Conservation (phyloP, 1,140 invertebrate species). For the Anagrus nilaparvatae region DNA sequence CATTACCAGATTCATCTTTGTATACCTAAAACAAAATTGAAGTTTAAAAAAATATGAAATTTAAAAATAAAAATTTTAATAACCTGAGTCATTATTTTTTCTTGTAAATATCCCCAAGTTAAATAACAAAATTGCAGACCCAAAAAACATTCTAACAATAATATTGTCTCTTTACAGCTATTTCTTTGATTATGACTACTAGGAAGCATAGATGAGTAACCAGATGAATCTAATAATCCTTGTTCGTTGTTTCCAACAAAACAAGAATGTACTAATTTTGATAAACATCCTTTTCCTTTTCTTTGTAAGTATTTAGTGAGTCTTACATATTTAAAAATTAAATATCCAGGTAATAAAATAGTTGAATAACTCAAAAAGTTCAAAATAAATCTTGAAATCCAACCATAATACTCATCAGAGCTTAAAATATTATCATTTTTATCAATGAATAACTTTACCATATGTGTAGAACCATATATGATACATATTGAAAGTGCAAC, state of each 20-base stretch:
- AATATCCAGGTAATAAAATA: constrained; percentile 73
- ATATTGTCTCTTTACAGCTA: constrained; percentile 45
- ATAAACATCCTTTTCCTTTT: constrained; percentile 47
- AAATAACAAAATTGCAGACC: constrained; percentile 86
- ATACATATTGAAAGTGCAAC: constrained; percentile 40
- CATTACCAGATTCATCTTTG: constrained; percentile 46
- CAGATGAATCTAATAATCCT: constrained; percentile 32
- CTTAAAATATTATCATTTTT: constrained; percentile 37
- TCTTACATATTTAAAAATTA: constrained; percentile 76
- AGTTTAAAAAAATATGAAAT: too few relatives aligned
- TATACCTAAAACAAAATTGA: too few relatives aligned
- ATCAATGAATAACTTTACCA: constrained; percentile 43
- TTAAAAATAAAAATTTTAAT: too few relatives aligned
- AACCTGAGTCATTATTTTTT: constrained; percentile 85
- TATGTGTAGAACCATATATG: constrained; percentile 44
- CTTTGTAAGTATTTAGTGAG: constrained; percentile 73
- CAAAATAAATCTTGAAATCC: constrained; percentile 64
- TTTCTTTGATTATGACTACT: constrained; percentile 31
- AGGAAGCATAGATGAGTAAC: constrained; percentile 24
- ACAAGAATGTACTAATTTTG: constrained; percentile 49
- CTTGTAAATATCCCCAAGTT: constrained; percentile 89
- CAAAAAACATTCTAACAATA: constrained; percentile 69
- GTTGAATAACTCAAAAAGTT: constrained; percentile 86
- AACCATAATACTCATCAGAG: constrained; percentile 46
- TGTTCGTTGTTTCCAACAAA: constrained; percentile 49